Base-by-base conservation (phyloP, 2,797 vertebrate species). In the Hippopotamyrus pictus region DNA sequence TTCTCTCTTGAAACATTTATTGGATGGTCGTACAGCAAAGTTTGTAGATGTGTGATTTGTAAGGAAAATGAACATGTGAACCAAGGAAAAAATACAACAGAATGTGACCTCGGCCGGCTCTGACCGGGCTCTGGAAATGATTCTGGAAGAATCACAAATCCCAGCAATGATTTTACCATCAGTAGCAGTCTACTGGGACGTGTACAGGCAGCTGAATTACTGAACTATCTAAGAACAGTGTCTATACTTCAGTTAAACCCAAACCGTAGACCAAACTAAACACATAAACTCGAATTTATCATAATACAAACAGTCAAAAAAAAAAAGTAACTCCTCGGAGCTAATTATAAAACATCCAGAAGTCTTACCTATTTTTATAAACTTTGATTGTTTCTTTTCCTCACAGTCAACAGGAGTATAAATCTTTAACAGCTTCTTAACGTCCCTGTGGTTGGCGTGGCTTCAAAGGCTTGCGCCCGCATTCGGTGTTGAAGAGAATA, bases 301-400 rank as follows among this genome's bases (percentile, higher is more conserved):
- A 44, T 11, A n/a, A 85, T 85, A 82, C 88, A 91, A 91, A 86
- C 65, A 73, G 37, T 89, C 89, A 54, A 51, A 86, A 89, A 69
- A 51, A 86, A 88, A 57, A 22, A 62, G 7, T 25, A 62, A 25
- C 57, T 62, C 88, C 91, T 92, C 90, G 8, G 54, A 88, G 90
- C 89, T 87, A 90, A 89, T 22, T 53, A 83, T 88, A 65, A 88
- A 89, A 46, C 73, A 59, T 48, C 82, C 83, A 86, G 53, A 83
- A 76, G 62, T 19, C 3, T 87, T 8, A 90, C 48, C 51, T 92
- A 90, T 88, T 91, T 91, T 91, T 89, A 89, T 93, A 90, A 25
- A 90, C 92, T 54, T 90, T 89, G 84, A 92, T 92, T 90, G 89
- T 91, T 82, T 89, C 88, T 88, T 85, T 87, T 90, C 89, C 90